Base-by-base conservation (phyloP, 2,888 invertebrate genomes). In the Diabrotica balteata region DNA sequence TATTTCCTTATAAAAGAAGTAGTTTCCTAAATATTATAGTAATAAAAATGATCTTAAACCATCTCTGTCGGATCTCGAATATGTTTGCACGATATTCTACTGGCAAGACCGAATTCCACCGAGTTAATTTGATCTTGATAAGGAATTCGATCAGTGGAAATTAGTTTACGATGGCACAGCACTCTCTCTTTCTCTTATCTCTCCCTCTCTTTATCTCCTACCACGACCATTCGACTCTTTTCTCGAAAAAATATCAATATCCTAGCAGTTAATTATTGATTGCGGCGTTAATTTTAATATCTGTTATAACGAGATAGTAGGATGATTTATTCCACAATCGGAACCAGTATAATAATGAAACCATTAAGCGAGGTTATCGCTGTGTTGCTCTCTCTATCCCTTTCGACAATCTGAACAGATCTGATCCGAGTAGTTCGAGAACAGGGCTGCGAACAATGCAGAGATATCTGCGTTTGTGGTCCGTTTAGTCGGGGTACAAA, bases 271-370 rank as follows among this genome's bases (percentile, higher is more conserved):
- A 75, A 73, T 75, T 75, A 77, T 72, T 71, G 63, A 68, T 66
- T 69, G 67, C 70, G 70, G 75, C 74, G 76, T 76, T 78, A 77
- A 77, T 78, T 77, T 76, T 77, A 74, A 76, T 77, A 76, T 74
- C 71, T 70, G 73, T 69, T 75, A 77, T 77, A 76, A 76, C 74
- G 72, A 75, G 74, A 76, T 75, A 67, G 63, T 60, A 73, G 63
- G 69, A 74, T 77, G 78, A 77, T 76, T 77, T 77, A 77, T 77
- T 71, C 71, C 67, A 74, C 73, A 76, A 75, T 78, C 77, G 74
- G 72, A 77, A 79, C 76, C 73, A 73, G 77, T 79, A 78, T 77
- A 78, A 78, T 79, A 79, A 79, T 79, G 78, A 79, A 79, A 79
- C 79, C 78, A 79, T 79, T 79, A 79, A 77, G 74, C 73, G 70